phyloP scores from a whole-genome alignment of 2,113 vertebrate genomes.

The Sebastes fasciatus region DNA sequence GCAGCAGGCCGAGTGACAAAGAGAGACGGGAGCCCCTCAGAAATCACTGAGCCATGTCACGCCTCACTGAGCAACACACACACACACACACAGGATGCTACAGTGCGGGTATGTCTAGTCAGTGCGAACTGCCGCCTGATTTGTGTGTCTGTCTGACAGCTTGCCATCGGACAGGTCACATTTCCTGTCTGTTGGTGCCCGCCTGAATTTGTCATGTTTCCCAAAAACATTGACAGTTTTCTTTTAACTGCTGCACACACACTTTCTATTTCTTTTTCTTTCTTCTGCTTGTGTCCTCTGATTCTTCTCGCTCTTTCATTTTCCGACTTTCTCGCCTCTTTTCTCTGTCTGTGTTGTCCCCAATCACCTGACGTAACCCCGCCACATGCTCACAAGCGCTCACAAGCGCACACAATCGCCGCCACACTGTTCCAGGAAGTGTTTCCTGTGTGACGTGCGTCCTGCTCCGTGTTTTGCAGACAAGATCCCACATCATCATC shows the following conservation, averaged over 20 bases:
- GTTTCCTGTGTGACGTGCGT: conserved; percentile 69
- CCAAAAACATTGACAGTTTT: not conserved
- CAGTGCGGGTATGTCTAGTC: conserved; percentile 20
- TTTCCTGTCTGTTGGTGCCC: conserved; percentile 25
- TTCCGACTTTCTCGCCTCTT: not conserved
- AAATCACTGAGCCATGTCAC: not conserved
- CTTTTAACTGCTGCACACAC: not conserved
- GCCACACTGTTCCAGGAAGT: conserved; percentile 67
- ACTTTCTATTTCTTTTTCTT: not conserved
- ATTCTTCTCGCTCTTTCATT: not conserved
- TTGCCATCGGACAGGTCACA: conserved; percentile 2
- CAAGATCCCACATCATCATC: conserved; percentile 1
- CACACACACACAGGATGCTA: conserved; percentile 20
- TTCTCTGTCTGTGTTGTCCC: not conserved
- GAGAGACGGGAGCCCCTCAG: conserved; percentile 11
- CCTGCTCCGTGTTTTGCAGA: conserved; percentile 52
- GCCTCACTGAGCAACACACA: conserved; percentile 20
- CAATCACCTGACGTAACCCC: conserved; percentile 20
- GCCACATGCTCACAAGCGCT: no score
- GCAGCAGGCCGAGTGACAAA: conserved; percentile 39
- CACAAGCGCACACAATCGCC: not conserved
- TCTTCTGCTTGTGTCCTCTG: not conserved
- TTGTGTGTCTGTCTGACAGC: conserved; percentile 3
- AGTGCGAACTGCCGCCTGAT: not conserved
- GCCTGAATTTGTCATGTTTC: conserved; percentile 24